Evolutionary conservation across 2,888 invertebrate species (phyloP).

Genomic region (Lasioglossum vierecki): DNA sequence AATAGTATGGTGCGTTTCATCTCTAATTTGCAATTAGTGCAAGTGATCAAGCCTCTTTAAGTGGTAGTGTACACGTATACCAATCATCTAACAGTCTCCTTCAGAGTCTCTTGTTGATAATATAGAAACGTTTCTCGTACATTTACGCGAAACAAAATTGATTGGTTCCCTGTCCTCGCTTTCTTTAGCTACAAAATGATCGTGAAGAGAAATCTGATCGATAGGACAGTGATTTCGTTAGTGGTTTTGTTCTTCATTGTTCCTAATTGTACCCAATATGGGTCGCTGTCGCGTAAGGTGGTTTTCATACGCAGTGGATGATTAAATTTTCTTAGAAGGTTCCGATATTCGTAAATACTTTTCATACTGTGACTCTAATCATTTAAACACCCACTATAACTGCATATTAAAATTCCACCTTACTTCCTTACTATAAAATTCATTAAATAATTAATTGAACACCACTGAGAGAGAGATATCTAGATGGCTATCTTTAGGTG

Average conservation of each 20-base stretch:
- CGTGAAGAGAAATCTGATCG: not conserved
- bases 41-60: not conserved
- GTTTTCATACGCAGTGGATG: not conserved
- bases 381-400: not conserved
- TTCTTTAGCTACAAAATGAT: not conserved
- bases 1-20: not conserved
- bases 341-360: not conserved
- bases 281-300: not conserved
- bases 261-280: not conserved
- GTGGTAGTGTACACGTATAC: not conserved
- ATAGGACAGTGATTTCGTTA: not conserved
- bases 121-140: not conserved
- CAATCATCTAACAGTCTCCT: not conserved
- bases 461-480: not conserved
- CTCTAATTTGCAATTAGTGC: not conserved
- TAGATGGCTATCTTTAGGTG: not conserved
- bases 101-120: not conserved
- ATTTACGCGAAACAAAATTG: not conserved
- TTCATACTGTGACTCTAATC: not conserved
- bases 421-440: not conserved
- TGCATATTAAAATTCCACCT: not conserved
- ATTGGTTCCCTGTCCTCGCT: not conserved
- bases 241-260: not conserved
- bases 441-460: not conserved
- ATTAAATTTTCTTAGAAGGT: not conserved